phyloP scores from a whole-genome alignment of 2,888 invertebrate genomes.

The Acleris literana region DNA sequence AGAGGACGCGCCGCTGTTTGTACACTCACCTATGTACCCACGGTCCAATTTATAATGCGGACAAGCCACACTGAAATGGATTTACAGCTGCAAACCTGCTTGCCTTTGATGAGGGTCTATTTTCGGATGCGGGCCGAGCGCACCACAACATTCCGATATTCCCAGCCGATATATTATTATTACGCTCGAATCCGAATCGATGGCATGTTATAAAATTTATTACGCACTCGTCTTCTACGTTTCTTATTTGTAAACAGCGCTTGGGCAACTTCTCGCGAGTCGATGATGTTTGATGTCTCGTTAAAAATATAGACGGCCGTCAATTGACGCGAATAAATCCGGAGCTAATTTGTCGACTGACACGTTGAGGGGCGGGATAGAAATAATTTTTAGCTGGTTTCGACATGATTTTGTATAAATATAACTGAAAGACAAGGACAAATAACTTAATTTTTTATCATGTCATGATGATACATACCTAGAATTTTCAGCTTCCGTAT shows the following conservation, averaged over 20 bases:
- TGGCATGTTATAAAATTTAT: conserved; percentile 81
- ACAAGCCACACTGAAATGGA: conserved; percentile 82
- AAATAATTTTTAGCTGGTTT: conserved; percentile 70
- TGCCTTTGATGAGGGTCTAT: conserved; percentile 84
- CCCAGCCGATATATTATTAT: conserved; percentile 82
- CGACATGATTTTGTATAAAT: conserved; percentile 43
- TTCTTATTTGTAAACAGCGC: conserved; percentile 81
- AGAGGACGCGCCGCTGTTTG: conserved; percentile 51
- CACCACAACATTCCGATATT: conserved; percentile 81
- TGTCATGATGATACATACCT: neutral
- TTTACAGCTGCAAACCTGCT: conserved; percentile 83
- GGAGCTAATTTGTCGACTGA: conserved; percentile 80
- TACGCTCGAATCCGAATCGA: conserved; percentile 78
- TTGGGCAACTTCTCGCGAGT: conserved; percentile 68
- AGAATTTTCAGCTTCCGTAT: neutral
- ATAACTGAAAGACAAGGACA: conserved; percentile 17
- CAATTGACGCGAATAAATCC: conserved; percentile 77
- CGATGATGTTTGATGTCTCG: conserved; percentile 82
- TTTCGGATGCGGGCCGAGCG: conserved; percentile 78
- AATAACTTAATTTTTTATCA: conserved; percentile 7
- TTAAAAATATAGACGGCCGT: conserved; percentile 79
- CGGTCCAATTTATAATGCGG: conserved; percentile 81
- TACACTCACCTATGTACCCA: conserved; percentile 44
- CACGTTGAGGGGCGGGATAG: conserved; percentile 63
- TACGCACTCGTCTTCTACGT: conserved; percentile 77